Percentiles rank a stretch among this genome's conserved stretches.
phyloP scores from a whole-genome alignment of 2,888 invertebrate species.

The Fragum whitleyi region DNA sequence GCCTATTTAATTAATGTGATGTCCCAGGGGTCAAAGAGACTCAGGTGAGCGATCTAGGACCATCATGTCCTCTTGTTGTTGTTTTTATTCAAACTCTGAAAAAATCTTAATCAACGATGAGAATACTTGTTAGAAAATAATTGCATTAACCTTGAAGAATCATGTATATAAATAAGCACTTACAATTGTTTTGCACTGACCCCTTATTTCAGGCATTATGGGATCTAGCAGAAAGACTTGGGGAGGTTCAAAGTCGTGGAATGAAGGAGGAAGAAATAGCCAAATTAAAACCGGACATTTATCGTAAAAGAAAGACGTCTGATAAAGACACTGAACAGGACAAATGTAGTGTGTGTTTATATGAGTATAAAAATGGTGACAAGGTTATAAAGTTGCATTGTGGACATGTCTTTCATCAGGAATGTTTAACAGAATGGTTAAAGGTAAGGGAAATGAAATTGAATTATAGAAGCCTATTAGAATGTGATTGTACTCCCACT shows the following conservation, averaged over 20 bases:
- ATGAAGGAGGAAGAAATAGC: conserved; percentile 66
- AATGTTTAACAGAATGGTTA: conserved; percentile 75
- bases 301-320: conserved; percentile 35
- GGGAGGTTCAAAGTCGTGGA: conserved; percentile 68
- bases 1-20: too few relatives aligned
- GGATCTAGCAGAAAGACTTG: conserved; percentile 70
- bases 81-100: too few relatives aligned
- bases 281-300: conserved; percentile 60
- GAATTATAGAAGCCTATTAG: too few relatives aligned
- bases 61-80: too few relatives aligned
- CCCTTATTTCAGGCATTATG: conserved; percentile 66
- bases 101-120: too few relatives aligned
- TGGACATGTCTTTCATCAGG: conserved; percentile 75
- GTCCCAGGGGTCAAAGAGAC: too few relatives aligned
- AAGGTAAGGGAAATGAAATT: conserved; percentile 64
- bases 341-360: conserved; percentile 75
- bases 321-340: conserved; percentile 24
- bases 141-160: too few relatives aligned
- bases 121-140: too few relatives aligned
- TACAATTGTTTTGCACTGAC: too few relatives aligned
- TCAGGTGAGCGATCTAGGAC: too few relatives aligned
- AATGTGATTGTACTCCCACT: not conserved
- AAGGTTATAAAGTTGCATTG: conserved; percentile 70
- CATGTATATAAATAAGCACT: too few relatives aligned
- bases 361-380: conserved; percentile 71